Evolutionary conservation across 2,888 invertebrate species (phyloP), one percentile per base, ranked within the genome.

Genomic region (Mayetiola destructor): DNA sequence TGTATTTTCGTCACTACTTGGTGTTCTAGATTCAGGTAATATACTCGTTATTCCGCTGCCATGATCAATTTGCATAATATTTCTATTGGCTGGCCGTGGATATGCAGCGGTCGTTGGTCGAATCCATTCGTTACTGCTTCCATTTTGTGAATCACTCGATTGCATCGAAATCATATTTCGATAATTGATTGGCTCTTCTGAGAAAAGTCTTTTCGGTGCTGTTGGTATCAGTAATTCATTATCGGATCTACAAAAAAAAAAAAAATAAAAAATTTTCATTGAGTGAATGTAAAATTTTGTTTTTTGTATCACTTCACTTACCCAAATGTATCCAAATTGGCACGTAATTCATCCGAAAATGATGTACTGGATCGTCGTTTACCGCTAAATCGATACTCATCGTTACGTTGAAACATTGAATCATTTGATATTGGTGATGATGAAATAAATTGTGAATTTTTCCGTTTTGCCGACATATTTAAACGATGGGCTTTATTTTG

Each of bases 41-140:
- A 72, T 67, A 9, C 68, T 67, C n/a, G 70, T 69, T 18, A 72
- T 64, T 1, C 70, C 70, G 1, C 71, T 71, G 14, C 65, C 65
- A 58, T 68, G 64, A 10, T 63, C 63, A n/a, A 67, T 66, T 10
- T 67, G 64, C 64, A 71, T 68, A 9, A 71, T 65, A 63, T 70
- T 71, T 56, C 71, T 71, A 0, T 70, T 71, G 57, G 70, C 70
- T 9, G 72, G 72, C 2, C 71, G 67, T 32, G 71, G 71, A 60
- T 71, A 71, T 2, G 70, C 53, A 16, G 5, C 23, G 21, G n/a
- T 23, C 3, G 32, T 32, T 20, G 56, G 42, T 32, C 68, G 69
- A 60, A 71, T 71, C 72, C 72, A 72, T 52, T 70, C 69, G 36
- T 63, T 64, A 59, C 66, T 68, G 9, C 68, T 65, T 14, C 27